Evolutionary conservation across 2,888 invertebrate genomes (phyloP), one percentile per base, ranked within the genome.

Genomic region (Uropetala carovei): DNA sequence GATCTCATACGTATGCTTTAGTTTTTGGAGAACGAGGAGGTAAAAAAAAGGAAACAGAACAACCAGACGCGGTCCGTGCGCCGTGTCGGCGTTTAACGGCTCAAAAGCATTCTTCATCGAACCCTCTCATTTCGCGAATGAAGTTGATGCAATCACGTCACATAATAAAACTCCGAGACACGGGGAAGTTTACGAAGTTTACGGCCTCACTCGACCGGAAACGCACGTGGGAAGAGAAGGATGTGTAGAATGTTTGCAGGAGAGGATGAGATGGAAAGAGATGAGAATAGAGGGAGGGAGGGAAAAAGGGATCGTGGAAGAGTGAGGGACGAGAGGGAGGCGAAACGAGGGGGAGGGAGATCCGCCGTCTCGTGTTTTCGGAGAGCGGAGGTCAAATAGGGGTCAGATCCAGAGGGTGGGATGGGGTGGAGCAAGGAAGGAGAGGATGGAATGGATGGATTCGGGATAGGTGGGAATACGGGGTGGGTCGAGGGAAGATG

Each of bases 101-200:
- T 75, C 75, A 75, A 75, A 75, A 75, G 75, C 22, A 75, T 75
- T 75, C 75, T 75, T 75, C 75, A 27, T 75, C 75, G 75, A 75
- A 75, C 75, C 75, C 75, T 75, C 75, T 75, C 75, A 75, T 75
- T 75, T 75, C 22, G 75, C 75, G 75, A 75, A 75, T 75, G 27
- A 27, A 75, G 22, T 75, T 75, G 75, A 75, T 75, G 75, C 75
- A 75, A 75, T 75, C 75, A 75, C 75, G 75, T 75, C 75, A 75
- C 75, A 75, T 75, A 75, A 75, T 75, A 75, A 75, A 75, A 75
- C 75, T 75, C 75, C 22, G 68, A 22, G 68, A 22, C 4, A 2
- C 16, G 16, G 64, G 64, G n/a, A 22, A 27, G 22, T 75, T 75
- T 75, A n/a, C 75, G 4, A 75, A 75, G 75, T 10, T 7, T 75